Evolutionary conservation across 2,113 vertebrate genomes (phyloP), one percentile per base, ranked within the genome.

Genomic region (western clawed frog (Xenopus tropicalis)): DNA sequence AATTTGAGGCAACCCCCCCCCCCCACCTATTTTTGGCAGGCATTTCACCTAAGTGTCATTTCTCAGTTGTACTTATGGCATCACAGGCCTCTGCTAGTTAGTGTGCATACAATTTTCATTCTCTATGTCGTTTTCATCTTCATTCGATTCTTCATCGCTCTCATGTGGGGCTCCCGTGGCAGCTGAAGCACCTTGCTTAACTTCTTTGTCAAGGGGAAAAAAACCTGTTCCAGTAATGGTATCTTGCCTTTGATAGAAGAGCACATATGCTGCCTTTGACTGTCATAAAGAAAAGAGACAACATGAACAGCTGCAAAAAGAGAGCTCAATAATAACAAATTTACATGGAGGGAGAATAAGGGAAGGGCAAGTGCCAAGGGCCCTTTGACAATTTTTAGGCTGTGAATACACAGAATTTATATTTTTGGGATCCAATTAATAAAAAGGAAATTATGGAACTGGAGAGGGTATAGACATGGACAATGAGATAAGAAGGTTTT

Each of bases 181-280:
- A 85, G 91, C 88, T 86, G 92, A 89, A 89, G 90, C 89, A 74
- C 93, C 92, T 79, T 91, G 88, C 72, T 90, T 91, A 77, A 90
- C 88, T 82, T 94, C 94, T 9, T 93, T 91, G 86, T 99, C 97
- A 56, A 98, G 91, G 71, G 93, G 90, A 17, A 98, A 99, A 90
- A 96, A 98, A 77, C 96, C 95, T 23, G 97, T 98, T 81, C 97
- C 96, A 81, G 93, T 96, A 79, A 98, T 91, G 0, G 96, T 98
- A 85, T 98, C 93, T 81, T 93, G 90, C 21, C 97, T 94, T 91
- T 98, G 95, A 86, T 98, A 99, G 90, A 99, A 99, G 59, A 99
- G 91, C 72, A 99, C 97, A 23, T 98, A 99, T 0, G 94, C 96
- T 43, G 97, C 97, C 91, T 99, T 99, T 84, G 97, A 98, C 97